These are phyloP conservation scores for Limanda limanda DNA, from an alignment of 2,113 vertebrate species.

Conservation along the genomic window DNA sequence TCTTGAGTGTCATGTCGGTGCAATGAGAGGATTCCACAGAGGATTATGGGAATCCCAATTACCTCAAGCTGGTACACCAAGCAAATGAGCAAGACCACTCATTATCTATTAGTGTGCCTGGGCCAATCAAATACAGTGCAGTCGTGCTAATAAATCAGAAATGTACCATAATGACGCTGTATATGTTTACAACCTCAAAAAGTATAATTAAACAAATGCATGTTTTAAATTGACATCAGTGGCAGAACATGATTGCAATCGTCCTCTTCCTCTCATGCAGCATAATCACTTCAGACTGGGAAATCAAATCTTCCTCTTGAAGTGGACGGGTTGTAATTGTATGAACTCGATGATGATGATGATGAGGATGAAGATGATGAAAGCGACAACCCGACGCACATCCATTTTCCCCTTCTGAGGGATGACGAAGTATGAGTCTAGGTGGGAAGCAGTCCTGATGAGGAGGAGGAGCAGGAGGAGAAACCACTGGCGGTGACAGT, in stretches of 20 bases:
- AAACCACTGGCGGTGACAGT: slow-evolving; percentile 60
- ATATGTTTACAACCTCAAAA: background rate
- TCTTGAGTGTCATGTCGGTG: slow-evolving; percentile 2
- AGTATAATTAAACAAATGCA: background rate
- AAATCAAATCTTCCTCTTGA: slow-evolving; percentile 1
- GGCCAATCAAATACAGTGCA: background rate
- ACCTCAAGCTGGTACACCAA: slow-evolving; percentile 3
- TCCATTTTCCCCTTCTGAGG: slow-evolving; percentile 28
- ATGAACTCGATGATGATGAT: slow-evolving; percentile 22
- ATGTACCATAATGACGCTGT: background rate
- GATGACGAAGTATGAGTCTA: slow-evolving; percentile 46
- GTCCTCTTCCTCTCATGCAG: background rate
- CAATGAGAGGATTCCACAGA: slow-evolving; percentile 19
- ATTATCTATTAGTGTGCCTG: background rate
- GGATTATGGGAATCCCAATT: slow-evolving; percentile 34
- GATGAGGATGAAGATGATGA: slow-evolving; percentile 14
- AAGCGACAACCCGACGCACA: slow-evolving; percentile 32
- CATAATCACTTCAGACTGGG: background rate
- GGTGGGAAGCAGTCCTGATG: slow-evolving; percentile 26
- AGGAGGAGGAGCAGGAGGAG: slow-evolving; percentile 33
- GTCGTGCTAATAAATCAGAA: background rate
- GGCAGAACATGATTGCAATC: background rate
- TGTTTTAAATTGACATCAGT: background rate
- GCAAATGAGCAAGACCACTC: background rate
- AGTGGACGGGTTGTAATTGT: too few species aligned